phyloP scores from a whole-genome alignment of 2,797 vertebrate genomes.

The Oreortyx pictus region DNA sequence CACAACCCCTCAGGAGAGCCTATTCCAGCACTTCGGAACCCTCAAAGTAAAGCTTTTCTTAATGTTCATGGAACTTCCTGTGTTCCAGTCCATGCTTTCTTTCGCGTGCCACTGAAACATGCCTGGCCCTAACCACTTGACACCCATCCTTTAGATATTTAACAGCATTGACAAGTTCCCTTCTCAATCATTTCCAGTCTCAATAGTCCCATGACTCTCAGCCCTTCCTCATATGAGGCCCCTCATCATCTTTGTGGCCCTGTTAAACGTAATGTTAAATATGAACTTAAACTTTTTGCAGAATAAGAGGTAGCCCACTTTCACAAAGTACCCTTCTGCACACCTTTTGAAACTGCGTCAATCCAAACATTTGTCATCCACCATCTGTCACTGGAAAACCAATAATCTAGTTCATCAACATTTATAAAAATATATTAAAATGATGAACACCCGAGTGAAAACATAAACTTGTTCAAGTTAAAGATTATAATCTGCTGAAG shows the following conservation, averaged over 20 bases:
- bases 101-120: not conserved
- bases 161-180: not conserved
- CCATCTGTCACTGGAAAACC: not conserved
- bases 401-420: not conserved
- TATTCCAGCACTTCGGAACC: not conserved
- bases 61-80: not conserved
- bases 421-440: not conserved
- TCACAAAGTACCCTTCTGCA: not conserved
- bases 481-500: not conserved
- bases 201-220: not conserved
- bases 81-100: not conserved
- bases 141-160: not conserved
- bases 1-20: not conserved
- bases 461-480: not conserved
- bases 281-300: not conserved
- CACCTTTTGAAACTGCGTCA: not conserved
- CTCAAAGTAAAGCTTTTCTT: not conserved
- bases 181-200: not conserved
- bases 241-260: not conserved
- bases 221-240: not conserved
- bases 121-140: not conserved
- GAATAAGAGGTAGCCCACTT: not conserved
- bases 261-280: not conserved
- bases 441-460: not conserved
- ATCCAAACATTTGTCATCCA: not conserved